phyloP scores from a whole-genome alignment of 2,113 vertebrate species.

The Podocnemis expansa region DNA sequence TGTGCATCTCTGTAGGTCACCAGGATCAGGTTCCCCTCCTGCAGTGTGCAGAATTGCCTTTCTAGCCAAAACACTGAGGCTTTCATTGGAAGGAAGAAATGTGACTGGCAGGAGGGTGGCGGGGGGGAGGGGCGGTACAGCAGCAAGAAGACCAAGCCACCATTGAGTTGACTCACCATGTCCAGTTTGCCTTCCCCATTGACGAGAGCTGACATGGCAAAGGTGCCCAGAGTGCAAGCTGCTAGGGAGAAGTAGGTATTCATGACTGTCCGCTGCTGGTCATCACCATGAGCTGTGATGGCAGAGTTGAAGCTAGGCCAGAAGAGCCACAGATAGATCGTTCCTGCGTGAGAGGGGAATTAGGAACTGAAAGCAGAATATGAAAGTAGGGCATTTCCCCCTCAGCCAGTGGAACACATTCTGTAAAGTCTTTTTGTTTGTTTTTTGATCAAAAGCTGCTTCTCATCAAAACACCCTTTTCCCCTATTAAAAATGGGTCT shows the following conservation, averaged over 20 bases:
- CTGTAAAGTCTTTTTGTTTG: background rate
- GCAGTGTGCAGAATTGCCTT: no score
- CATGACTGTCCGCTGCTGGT: constrained; percentile 86
- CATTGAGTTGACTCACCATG: constrained; percentile 80
- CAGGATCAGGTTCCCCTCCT: background rate
- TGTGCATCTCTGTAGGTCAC: background rate
- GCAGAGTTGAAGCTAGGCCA: constrained; percentile 95
- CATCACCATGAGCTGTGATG: constrained; percentile 63
- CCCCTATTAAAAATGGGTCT: background rate
- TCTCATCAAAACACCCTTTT: background rate
- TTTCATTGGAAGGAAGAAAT: background rate
- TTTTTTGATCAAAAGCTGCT: background rate
- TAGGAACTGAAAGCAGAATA: background rate
- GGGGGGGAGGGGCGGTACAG: background rate
- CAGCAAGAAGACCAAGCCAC: background rate
- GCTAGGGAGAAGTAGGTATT: constrained; percentile 93
- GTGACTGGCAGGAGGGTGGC: background rate
- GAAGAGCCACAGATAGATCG: constrained; percentile 95
- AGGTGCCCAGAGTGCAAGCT: constrained; percentile 84
- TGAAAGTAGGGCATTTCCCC: background rate
- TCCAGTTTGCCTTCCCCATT: constrained; percentile 77
- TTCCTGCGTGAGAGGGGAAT: constrained; percentile 75
- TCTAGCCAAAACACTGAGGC: background rate
- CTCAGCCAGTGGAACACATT: background rate
- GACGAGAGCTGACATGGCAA: constrained; percentile 81